A percentile compares a stretch with the other conserved stretches of the same genome.
phyloP scores from a whole-genome alignment of 2,113 vertebrate species.

The Mastomys coucha region DNA sequence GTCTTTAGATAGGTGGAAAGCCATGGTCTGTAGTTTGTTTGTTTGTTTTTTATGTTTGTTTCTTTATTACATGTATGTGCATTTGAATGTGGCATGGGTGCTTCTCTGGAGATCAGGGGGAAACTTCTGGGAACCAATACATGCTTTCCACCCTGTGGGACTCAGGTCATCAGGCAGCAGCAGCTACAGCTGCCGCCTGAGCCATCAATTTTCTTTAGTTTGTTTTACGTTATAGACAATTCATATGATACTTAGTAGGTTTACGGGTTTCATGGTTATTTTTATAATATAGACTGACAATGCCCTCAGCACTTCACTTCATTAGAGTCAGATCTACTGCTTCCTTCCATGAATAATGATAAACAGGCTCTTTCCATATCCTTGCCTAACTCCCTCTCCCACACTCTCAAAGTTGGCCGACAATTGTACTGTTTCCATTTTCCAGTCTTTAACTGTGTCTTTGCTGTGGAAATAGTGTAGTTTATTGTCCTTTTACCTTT shows the following conservation, averaged over 20 bases:
- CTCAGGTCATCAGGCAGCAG: neutral
- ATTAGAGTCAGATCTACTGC: neutral
- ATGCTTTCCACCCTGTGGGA: neutral
- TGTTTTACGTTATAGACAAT: constrained; percentile 7
- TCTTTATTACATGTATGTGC: neutral
- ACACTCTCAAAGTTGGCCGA: neutral
- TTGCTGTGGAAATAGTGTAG: neutral
- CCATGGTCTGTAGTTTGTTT: neutral
- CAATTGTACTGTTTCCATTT: neutral
- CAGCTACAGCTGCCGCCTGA: neutral
- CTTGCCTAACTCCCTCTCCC: neutral
- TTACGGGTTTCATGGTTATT: neutral
- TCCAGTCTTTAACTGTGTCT: neutral
- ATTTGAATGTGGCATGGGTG: neutral
- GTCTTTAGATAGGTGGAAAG: neutral
- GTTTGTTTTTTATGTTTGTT: neutral
- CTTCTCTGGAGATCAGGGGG: neutral
- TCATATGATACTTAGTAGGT: neutral
- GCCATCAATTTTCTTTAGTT: neutral
- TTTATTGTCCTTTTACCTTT: neutral
- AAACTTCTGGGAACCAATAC: neutral
- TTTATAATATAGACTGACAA: neutral
- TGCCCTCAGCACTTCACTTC: neutral
- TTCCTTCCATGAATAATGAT: neutral
- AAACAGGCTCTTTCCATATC: neutral